Evolutionary conservation across 1,140 invertebrate genomes (phyloP).

Genomic region (Polypedilum pembai): DNA sequence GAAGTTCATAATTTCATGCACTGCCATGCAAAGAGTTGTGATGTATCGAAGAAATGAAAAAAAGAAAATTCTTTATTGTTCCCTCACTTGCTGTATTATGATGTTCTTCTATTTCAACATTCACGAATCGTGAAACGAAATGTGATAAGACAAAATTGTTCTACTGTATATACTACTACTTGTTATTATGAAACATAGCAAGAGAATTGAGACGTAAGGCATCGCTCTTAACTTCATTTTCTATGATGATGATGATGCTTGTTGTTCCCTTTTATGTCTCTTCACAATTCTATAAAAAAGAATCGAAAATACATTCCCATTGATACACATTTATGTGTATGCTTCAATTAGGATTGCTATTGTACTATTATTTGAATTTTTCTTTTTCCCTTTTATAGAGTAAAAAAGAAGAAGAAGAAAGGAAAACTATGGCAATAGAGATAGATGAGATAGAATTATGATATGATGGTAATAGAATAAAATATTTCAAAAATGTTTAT

Average conservation of each 20-base stretch:
- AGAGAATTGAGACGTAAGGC: conserved; percentile 6
- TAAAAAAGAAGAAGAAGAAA: neutral
- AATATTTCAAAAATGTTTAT: too few relatives aligned
- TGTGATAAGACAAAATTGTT: conserved; percentile 13
- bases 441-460: conserved; percentile 8
- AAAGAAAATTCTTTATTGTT: too few relatives aligned
- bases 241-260: neutral
- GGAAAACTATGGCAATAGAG: neutral
- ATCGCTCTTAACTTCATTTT: neutral
- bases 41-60: too few relatives aligned
- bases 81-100: too few relatives aligned
- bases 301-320: neutral
- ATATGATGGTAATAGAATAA: neutral
- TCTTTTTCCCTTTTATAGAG: neutral
- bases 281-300: neutral
- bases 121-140: conserved; percentile 9
- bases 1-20: too few relatives aligned
- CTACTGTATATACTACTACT: neutral
- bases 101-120: neutral
- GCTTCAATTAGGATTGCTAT: conserved; percentile 17
- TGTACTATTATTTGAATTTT: conserved; percentile 13
- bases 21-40: too few relatives aligned
- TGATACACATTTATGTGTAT: neutral
- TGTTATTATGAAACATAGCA: conserved; percentile 12
- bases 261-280: neutral